Evolutionary conservation across 2,888 invertebrate species (phyloP), one percentile per base, ranked within the genome.

Genomic region (Idaea biselata): DNA sequence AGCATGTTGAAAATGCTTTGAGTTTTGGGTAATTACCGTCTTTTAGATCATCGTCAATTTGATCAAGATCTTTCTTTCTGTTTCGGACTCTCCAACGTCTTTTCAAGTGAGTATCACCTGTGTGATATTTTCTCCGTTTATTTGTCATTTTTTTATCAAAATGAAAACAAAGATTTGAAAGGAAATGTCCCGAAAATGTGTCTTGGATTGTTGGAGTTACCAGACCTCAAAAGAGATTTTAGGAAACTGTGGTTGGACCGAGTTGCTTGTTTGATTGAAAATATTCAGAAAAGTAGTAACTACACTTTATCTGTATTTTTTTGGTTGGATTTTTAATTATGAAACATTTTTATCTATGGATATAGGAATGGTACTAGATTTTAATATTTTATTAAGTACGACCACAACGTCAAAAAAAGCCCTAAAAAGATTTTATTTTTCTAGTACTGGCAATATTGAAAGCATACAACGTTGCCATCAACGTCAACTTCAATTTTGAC

Each of bases 31-130:
- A 44, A 44, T 11, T 79, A 92, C 93, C 93, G 81, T 91, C 86
- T 75, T 92, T 88, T 61, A 93, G 68, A 73, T 93, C 91, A 6
- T 73, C 81, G 64, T 91, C 91, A 81, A 96, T 96, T 93, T 97
- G 93, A 79, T 97, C 97, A 62, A 97, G 94, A 93, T 97, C 97
- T 80, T 95, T 96, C 65, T 94, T 95, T 72, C 96, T 94, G 77
- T 96, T 95, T 75, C 95, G 95, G 16, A 96, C 95, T 78, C 95
- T 93, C 95, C 96, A 96, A 62, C 95, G 93, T 77, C 94, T 95
- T 83, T 95, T 95, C 71, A 97, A 89, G 88, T 97, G 96, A 65
- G 96, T 96, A 85, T 97, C 96, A 65, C 96, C 96, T 68, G 92
- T 92, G 79, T 97, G 97, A 83, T 96, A 95, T 84, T 96, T 97